Percentiles rank a stretch among this genome's conserved stretches.
Conservation (phyloP, 2,797 vertebrate species). For the Naso thynnoides region DNA sequence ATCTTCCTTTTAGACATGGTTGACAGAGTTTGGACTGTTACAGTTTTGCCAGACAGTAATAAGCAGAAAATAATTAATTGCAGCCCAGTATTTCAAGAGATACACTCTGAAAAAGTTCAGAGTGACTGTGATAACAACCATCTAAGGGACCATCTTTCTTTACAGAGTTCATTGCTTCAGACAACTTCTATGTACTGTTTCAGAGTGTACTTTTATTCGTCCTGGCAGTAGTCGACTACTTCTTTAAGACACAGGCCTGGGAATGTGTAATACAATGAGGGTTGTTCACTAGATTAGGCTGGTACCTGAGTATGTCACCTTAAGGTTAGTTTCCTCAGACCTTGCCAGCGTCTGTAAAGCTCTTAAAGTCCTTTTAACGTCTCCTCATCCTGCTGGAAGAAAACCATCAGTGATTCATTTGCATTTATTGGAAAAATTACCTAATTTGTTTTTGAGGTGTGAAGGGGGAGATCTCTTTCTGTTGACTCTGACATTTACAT, state of each 20-base stretch:
- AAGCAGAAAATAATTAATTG: not conserved
- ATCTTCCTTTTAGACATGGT: conserved; percentile 25
- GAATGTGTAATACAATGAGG: conserved; percentile 54
- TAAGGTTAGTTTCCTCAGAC: conserved; percentile 27
- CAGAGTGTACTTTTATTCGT: conserved; percentile 10
- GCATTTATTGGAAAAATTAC: not conserved
- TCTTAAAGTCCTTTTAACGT: conserved; percentile 31
- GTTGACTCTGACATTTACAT: not conserved
- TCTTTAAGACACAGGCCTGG: conserved; percentile 18
- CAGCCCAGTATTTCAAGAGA: too few relatives aligned
- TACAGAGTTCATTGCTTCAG: not conserved
- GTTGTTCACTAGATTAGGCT: conserved; percentile 33
- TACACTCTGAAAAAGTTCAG: too few relatives aligned
- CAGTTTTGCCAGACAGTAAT: conserved; percentile 12
- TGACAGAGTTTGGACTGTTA: conserved; percentile 11
- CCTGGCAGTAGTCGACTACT: conserved; percentile 11
- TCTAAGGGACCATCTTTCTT: not conserved
- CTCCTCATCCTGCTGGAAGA: not conserved
- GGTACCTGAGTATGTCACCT: conserved; percentile 56
- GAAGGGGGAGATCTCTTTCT: not conserved
- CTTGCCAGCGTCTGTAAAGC: conserved; percentile 8
- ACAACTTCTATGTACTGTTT: conserved; percentile 6
- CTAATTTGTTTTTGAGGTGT: conserved; percentile 14
- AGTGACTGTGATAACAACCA: not conserved
- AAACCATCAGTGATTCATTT: conserved; percentile 17